Percentiles rank a stretch among this genome's conserved stretches.
These are phyloP conservation scores for Eugnorisma glareosa DNA, from an alignment of 2,888 invertebrate genomes.

Conservation along the genomic window DNA sequence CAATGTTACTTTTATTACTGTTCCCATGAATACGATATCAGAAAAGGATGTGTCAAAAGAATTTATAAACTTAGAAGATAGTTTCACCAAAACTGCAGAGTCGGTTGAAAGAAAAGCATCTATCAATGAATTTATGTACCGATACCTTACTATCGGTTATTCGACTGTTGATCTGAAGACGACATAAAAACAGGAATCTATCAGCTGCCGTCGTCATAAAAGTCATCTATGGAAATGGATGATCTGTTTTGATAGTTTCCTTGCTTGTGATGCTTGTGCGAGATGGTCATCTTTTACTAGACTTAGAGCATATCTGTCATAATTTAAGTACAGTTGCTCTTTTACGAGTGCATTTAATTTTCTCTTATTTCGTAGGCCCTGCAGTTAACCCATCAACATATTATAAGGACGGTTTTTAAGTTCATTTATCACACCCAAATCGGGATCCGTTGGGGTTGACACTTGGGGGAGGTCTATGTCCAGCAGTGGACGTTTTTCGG, in stretches of 20 bases:
- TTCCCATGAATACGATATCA: not conserved
- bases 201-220: conserved; percentile 51
- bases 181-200: conserved; percentile 54
- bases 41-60: not conserved
- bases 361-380: not conserved
- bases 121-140: conserved; percentile 54
- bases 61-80: conserved; percentile 10
- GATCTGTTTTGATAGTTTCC: conserved; percentile 31
- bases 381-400: not conserved
- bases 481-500: too few relatives aligned
- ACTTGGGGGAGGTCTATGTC: too few relatives aligned
- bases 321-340: not conserved
- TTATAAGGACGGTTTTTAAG: too few relatives aligned
- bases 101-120: conserved; percentile 32
- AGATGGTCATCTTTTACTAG: not conserved
- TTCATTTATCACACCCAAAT: too few relatives aligned
- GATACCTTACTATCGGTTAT: too few relatives aligned
- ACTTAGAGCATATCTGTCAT: not conserved
- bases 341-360: too few relatives aligned
- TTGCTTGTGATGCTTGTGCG: conserved; percentile 8
- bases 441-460: too few relatives aligned
- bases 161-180: conserved; percentile 35
- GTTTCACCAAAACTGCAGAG: conserved; percentile 42
- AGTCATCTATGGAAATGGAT: conserved; percentile 41
- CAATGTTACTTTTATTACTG: not conserved